These are phyloP conservation scores for Rostratula benghalensis DNA, from an alignment of 2,113 vertebrate genomes.

Conservation along the genomic window DNA sequence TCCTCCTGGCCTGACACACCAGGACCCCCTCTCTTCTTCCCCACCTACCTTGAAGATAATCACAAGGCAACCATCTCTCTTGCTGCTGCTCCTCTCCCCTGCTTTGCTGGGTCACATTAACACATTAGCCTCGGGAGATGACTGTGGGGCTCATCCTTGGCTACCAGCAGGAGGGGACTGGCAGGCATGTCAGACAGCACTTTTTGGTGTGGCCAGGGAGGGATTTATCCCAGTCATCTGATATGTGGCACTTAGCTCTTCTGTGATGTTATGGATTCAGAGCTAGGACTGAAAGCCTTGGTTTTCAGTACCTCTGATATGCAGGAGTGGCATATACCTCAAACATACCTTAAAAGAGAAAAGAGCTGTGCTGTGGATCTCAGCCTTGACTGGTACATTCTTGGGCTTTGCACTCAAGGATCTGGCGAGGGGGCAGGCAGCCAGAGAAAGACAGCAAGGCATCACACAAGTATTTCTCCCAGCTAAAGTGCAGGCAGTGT, in stretches of 20 bases:
- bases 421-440: not conserved
- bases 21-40: not conserved
- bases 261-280: not conserved
- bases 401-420: not conserved
- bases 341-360: not conserved
- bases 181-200: not conserved
- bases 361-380: not conserved
- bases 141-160: not conserved
- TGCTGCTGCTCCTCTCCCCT: not conserved
- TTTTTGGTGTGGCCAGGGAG: no score
- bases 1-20: not conserved
- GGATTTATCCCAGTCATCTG: not conserved
- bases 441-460: not conserved
- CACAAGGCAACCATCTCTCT: not conserved
- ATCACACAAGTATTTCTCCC: not conserved
- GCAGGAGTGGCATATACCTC: not conserved
- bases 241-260: not conserved
- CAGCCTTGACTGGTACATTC: not conserved
- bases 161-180: not conserved
- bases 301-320: not conserved
- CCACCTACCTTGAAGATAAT: not conserved
- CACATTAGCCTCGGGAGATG: not conserved
- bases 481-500: not conserved
- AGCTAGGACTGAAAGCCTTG: not conserved
- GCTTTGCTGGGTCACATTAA: not conserved